Base-by-base conservation (phyloP, 2,888 invertebrate genomes). In the Cheilosia impressa region DNA sequence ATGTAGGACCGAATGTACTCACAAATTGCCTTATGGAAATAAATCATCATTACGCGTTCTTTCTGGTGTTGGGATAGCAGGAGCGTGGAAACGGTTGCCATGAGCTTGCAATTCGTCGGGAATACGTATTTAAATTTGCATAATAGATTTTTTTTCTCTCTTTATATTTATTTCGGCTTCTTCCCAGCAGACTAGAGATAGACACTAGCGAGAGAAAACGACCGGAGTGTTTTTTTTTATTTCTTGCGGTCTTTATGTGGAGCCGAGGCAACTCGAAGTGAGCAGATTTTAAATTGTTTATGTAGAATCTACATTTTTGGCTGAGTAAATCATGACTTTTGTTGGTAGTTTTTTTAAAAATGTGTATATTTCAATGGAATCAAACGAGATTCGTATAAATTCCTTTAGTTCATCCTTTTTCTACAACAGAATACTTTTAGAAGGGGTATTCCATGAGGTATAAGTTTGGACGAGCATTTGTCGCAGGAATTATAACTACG, bases 1-100 rank as follows among this genome's bases (percentile, higher is more conserved):
- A 58, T 69, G 57, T 43, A 50, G 41, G 55, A 52, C 2, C 19
- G 38, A 68, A 78, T 71, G 57, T 69, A 65, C 65, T 72, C 76
- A 53, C 71, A 82, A 82, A 82, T 82, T 77, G 76, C 77, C 72
- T 82, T 82, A 72, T 82, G 72, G 72, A 77, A 83, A 83, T 83
- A 83, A 83, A 83, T 83, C 82, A 83, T 77, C 77, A 77, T 83
- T 83, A 77, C 65, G 71, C 24, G 72, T 72, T 34, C 52, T 52
- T 72, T 34, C 52, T 52, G 52, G 34, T 52, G 53, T 43, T 15
- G 63, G 58, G 41, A 38, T 34, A 53, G 31, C 24, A 31, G 47
- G 27, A 19, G 65, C 53, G 57, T 24, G 38, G 75, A 57, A 24
- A 41, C 47, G 22, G 38, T 38, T 53, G n/a, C 4, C n/a, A 17